Evolutionary conservation across 1,140 invertebrate genomes (phyloP).

Genomic region (Dinothrombium tinctorium): DNA sequence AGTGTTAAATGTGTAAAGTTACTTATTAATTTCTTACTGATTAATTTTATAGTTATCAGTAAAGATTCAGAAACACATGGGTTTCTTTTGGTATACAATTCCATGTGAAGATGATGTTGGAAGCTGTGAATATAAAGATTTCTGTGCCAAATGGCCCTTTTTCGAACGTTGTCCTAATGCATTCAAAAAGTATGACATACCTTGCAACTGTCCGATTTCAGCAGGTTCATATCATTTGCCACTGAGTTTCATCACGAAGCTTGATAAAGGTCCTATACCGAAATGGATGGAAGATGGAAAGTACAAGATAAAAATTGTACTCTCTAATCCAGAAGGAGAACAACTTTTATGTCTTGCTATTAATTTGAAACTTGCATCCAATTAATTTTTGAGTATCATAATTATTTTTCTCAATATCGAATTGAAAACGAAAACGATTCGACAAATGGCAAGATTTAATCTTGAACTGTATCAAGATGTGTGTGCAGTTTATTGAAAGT

Average conservation of each 20-base stretch:
- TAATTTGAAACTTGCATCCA: too few species aligned
- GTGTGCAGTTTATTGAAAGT: too few species aligned
- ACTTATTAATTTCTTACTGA: too few species aligned
- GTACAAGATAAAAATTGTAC: not conserved
- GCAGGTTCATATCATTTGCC: not conserved
- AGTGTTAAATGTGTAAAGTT: too few species aligned
- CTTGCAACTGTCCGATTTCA: not conserved
- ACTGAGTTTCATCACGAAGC: not conserved
- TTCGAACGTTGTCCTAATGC: not conserved
- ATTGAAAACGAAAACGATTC: too few species aligned
- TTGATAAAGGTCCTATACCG: not conserved
- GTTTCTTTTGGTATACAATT: not conserved
- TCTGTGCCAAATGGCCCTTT: not conserved
- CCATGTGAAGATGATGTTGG: not conserved
- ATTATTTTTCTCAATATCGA: too few species aligned
- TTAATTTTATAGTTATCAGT: not conserved
- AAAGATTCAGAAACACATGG: slow-evolving; percentile 1
- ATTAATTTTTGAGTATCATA: too few species aligned
- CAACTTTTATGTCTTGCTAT: not conserved
- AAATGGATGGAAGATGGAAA: not conserved
- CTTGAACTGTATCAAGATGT: too few species aligned
- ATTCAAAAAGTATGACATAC: not conserved
- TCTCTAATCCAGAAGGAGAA: not conserved
- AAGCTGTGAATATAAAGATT: slow-evolving; percentile 1
- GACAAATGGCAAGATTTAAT: too few species aligned